phyloP scores from a whole-genome alignment of 2,888 invertebrate species.

The Limnephilus auricula region DNA sequence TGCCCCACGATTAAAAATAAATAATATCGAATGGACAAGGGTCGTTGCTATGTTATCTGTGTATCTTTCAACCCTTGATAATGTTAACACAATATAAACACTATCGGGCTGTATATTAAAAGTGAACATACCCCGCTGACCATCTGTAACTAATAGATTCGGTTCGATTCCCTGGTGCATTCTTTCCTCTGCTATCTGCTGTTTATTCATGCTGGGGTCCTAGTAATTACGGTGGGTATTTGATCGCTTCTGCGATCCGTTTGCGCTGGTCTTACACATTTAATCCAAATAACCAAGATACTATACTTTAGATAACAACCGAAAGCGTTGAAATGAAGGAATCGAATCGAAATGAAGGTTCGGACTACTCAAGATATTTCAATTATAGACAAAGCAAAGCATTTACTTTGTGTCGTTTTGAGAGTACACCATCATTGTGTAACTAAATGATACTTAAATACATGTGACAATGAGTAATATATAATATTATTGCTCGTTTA shows the following conservation, averaged over 20 bases:
- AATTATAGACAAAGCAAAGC: neutral
- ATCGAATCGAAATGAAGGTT: neutral
- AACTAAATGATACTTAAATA: neutral
- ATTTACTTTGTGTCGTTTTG: neutral
- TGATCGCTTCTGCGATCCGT: neutral
- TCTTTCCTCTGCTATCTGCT: neutral
- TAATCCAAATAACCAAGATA: neutral
- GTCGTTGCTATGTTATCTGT: slow-evolving; percentile 20
- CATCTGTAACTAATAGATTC: slow-evolving; percentile 47
- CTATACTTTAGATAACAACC: neutral
- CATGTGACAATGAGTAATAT: neutral
- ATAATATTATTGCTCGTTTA: neutral
- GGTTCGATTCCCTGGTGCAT: neutral
- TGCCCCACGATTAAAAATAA: slow-evolving; percentile 64
- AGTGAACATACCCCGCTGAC: slow-evolving; percentile 4
- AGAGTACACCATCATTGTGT: neutral
- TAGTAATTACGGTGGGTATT: neutral
- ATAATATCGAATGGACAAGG: slow-evolving; percentile 62
- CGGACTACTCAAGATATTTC: neutral
- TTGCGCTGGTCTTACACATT: neutral
- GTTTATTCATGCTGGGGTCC: neutral
- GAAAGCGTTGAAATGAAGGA: neutral
- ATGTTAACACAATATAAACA: slow-evolving; percentile 39
- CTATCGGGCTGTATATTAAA: slow-evolving; percentile 32
- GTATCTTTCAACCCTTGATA: slow-evolving; percentile 10